These are phyloP conservation scores for Opisthograptis luteolata DNA, from an alignment of 2,888 invertebrate species.

Conservation along the genomic window DNA sequence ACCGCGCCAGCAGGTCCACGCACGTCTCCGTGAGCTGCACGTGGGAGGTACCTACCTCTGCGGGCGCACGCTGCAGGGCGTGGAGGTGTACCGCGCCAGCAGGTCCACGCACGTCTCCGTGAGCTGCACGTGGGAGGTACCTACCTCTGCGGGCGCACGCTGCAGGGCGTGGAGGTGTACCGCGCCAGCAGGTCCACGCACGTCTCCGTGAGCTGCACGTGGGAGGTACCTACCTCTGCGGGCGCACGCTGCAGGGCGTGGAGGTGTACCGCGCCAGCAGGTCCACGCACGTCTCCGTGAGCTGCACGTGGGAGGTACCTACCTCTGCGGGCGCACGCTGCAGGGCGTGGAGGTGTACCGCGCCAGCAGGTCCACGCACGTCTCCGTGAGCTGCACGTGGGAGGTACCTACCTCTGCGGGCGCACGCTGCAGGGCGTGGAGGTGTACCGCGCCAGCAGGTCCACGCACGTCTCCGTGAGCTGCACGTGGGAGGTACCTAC, in stretches of 20 bases:
- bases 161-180: slow-evolving; percentile 70
- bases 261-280: slow-evolving; percentile 76
- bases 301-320: slow-evolving; percentile 91
- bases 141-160: slow-evolving; percentile 87
- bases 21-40: background rate
- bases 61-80: slow-evolving; percentile 78
- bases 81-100: slow-evolving; percentile 75
- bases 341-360: too few relatives aligned
- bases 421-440: too few relatives aligned
- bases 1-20: too few relatives aligned
- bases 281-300: slow-evolving; percentile 96
- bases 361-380: too few relatives aligned
- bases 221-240: slow-evolving; percentile 92
- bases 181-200: slow-evolving; percentile 88
- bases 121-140: slow-evolving; percentile 95
- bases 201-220: slow-evolving; percentile 96
- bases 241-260: slow-evolving; percentile 71
- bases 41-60: slow-evolving; percentile 61
- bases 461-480: too few relatives aligned
- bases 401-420: too few relatives aligned
- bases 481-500: too few relatives aligned
- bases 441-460: too few relatives aligned
- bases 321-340: too few relatives aligned
- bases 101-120: slow-evolving; percentile 95
- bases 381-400: too few relatives aligned